A percentile compares a stretch with the other conserved stretches of the same genome.
phyloP scores from a whole-genome alignment of 2,797 vertebrate species.

The Bovichtus variegatus region DNA sequence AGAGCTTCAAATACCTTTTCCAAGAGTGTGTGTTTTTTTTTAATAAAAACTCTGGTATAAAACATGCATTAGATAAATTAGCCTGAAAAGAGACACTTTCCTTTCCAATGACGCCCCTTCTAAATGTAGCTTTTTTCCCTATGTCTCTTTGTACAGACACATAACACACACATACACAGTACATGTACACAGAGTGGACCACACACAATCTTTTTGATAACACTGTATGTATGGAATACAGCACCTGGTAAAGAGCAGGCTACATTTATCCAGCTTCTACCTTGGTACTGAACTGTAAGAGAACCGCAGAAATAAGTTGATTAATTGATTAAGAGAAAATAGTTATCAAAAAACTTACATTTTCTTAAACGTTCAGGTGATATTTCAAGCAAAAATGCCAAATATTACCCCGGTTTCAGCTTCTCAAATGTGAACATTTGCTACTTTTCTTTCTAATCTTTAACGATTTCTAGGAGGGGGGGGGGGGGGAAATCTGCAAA shows the following conservation, averaged over 20 bases:
- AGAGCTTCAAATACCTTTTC: constrained; percentile 17
- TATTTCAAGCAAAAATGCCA: not conserved
- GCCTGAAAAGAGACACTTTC: constrained; percentile 32
- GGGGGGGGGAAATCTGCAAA: too few species aligned
- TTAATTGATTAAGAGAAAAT: not conserved
- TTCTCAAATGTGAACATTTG: not conserved
- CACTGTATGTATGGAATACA: not conserved
- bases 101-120: constrained; percentile 14
- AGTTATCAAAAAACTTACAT: too few species aligned
- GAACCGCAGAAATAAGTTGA: not conserved
- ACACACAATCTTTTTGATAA: not conserved
- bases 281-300: not conserved
- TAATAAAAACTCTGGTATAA: constrained; percentile 34
- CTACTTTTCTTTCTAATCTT: not conserved
- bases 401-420: not conserved
- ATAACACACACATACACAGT: not conserved
- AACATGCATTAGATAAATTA: constrained; percentile 48
- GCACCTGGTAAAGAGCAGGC: not conserved
- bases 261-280: not conserved
- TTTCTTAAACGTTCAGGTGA: not conserved
- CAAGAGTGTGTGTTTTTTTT: constrained; percentile 12
- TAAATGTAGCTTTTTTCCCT: not conserved
- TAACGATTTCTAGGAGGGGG: too few species aligned
- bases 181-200: not conserved
- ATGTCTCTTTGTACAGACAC: not conserved